Percentiles rank a stretch among this genome's conserved stretches.
These are phyloP conservation scores for Trachelus iudaicus DNA, from an alignment of 2,888 invertebrate genomes.

Conservation along the genomic window DNA sequence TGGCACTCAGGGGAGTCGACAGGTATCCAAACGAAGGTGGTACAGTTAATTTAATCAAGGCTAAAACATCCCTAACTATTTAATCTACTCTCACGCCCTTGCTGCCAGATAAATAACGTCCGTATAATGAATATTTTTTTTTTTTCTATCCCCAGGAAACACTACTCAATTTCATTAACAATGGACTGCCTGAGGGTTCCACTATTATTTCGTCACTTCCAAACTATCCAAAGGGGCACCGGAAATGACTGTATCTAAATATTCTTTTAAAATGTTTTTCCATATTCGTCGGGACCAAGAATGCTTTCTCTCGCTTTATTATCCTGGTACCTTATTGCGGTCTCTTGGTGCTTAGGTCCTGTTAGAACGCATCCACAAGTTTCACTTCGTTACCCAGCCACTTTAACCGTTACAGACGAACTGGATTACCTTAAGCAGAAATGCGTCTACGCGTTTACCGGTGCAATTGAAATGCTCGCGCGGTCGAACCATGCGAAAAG, in stretches of 20 bases:
- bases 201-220: neutral
- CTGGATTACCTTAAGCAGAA: constrained; percentile 28
- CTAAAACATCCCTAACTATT: constrained; percentile 15
- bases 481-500: neutral
- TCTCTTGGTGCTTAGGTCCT: constrained; percentile 9
- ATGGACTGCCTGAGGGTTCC: neutral
- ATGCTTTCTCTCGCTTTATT: constrained; percentile 12
- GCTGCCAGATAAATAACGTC: neutral
- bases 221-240: neutral
- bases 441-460: neutral
- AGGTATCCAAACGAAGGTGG: constrained; percentile 13
- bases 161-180: neutral
- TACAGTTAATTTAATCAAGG: constrained; percentile 33
- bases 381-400: constrained; percentile 26
- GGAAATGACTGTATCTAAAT: neutral
- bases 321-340: constrained; percentile 22
- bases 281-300: neutral
- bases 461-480: neutral
- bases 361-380: constrained; percentile 17
- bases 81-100: neutral
- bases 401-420: constrained; percentile 32
- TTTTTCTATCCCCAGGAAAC: neutral
- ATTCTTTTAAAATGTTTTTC: neutral
- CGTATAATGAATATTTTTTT: neutral
- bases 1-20: constrained; percentile 8